Percentiles rank a stretch among this genome's conserved stretches.
These are phyloP conservation scores for Arion vulgaris DNA, from an alignment of 1,140 invertebrate species.

Conservation along the genomic window DNA sequence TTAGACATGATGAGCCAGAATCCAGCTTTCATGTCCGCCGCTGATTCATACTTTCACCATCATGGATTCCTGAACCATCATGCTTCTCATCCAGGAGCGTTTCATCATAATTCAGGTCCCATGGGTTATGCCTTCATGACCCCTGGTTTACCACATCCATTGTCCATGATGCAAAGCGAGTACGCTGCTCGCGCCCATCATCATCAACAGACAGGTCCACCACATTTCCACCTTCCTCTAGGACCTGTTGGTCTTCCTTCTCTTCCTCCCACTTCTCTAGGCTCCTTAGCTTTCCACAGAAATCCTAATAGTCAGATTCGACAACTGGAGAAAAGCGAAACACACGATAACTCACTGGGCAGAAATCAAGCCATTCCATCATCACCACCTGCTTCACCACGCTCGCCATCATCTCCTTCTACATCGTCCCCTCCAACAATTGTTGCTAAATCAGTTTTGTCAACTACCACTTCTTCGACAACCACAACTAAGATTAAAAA, in stretches of 20 bases:
- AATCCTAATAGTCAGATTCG: conserved; percentile 17
- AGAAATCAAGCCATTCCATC: conserved; percentile 33
- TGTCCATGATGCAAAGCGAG: conserved; percentile 46
- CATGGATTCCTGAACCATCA: conserved; percentile 51
- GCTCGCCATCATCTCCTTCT: conserved; percentile 22
- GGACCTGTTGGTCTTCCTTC: conserved; percentile 19
- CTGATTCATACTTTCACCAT: conserved; percentile 63
- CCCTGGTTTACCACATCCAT: conserved; percentile 40
- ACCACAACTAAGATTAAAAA: conserved; percentile 50
- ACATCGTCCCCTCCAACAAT: conserved; percentile 10
- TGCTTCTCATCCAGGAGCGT: conserved; percentile 44
- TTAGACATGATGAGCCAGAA: conserved; percentile 58
- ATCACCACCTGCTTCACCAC: background rate
- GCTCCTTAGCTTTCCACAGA: conserved; percentile 6
- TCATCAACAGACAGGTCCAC: conserved; percentile 18
- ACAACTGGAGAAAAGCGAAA: conserved; percentile 18
- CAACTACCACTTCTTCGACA: conserved; percentile 38
- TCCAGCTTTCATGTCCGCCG: conserved; percentile 61
- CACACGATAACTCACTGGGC: conserved; percentile 24
- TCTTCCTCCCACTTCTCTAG: conserved; percentile 1
- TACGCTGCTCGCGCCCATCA: conserved; percentile 9
- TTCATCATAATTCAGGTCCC: conserved; percentile 30
- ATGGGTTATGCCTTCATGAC: conserved; percentile 46
- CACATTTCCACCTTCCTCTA: conserved; percentile 33
- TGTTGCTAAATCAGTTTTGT: background rate